Conservation (phyloP, 2,113 vertebrate genomes). For the Polyodon spathula region DNA sequence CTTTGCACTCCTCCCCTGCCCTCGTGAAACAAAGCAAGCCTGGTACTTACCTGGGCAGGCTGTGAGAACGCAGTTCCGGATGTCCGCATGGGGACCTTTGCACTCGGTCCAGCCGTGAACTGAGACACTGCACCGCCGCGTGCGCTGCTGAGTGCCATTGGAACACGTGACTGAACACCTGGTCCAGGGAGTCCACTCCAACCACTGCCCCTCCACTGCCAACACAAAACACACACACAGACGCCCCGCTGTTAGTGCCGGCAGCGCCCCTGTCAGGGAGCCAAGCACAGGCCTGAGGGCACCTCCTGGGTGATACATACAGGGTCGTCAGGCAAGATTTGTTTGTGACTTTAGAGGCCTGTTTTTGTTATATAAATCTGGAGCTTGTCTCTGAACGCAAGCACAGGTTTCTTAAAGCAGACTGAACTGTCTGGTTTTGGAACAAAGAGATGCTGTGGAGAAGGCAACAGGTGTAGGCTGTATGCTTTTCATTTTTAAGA, state of each 20-base stretch:
- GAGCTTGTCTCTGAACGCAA: no score
- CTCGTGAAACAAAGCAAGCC: not conserved
- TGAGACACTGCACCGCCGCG: slow-evolving; percentile 76
- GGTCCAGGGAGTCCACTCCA: slow-evolving; percentile 89
- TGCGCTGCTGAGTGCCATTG: slow-evolving; percentile 81
- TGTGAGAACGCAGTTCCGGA: slow-evolving; percentile 73
- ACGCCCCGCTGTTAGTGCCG: not conserved
- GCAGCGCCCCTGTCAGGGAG: not conserved
- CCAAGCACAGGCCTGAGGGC: no score
- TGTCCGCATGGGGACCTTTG: slow-evolving; percentile 77
- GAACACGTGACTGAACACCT: slow-evolving; percentile 82
- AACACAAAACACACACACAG: slow-evolving; percentile 17
- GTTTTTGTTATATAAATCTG: no score
- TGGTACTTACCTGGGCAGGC: slow-evolving; percentile 73
- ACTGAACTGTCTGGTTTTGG: no score
- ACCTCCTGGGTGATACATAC: no score
- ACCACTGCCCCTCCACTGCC: slow-evolving; percentile 94
- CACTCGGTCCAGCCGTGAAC: slow-evolving; percentile 87
- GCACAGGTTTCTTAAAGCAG: no score
- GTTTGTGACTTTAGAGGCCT: no score
- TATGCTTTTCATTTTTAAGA: no score
- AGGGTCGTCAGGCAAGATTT: no score
- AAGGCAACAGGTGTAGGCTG: no score
- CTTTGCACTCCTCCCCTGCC: no score
- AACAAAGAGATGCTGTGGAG: no score